Evolutionary conservation across 35 echinoderm and acorn worm genomes (phyloP), one percentile per base, ranked within the genome.

Genomic region (Chiridota heheva): DNA sequence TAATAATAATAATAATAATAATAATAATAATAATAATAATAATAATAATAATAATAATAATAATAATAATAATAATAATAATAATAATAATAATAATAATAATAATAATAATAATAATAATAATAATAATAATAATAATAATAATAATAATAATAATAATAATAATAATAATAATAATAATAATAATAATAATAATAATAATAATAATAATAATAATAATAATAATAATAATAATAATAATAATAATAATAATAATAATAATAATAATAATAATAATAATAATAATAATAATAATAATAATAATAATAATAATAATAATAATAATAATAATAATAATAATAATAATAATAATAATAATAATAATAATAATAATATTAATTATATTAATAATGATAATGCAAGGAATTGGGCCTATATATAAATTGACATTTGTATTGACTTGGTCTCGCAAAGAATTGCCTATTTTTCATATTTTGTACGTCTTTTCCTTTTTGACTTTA

Each of bases 1-100:
- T 43, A n/a, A 49, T 49, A 13, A 76, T 49, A 8, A 76, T 76
- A 20, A 49, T 49, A 30, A 49, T 76, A 25, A 76, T 76, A 30
- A 49, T 76, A 12, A 36, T 76, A 25, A 49, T 76, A 25, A 49
- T 76, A 25, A 55, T 76, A 17, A 53, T 76, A 30, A 49, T 49
- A 30, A 49, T 43, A 31, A 76, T 76, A 43, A 49, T 49, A 16
- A 31, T 76, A 34, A 53, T 56, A 30, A 49, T 76, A 43, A 49
- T 76, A 15, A 46, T 30, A 30, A 43, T 53, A 29, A 46, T 43
- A 34, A 76, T 43, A 76, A 76, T 35, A 53, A 53, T 49, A 55
- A 43, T 43, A 26, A 43, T 76, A 30, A 55, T 55, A 49, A 46
- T 76, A 20, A 30, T 49, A 55, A 53, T 49, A 25, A 49, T 55